A percentile compares a stretch with the other conserved stretches of the same genome.
phyloP scores from a whole-genome alignment of 2,113 vertebrate genomes.

The Takifugu flavidus region DNA sequence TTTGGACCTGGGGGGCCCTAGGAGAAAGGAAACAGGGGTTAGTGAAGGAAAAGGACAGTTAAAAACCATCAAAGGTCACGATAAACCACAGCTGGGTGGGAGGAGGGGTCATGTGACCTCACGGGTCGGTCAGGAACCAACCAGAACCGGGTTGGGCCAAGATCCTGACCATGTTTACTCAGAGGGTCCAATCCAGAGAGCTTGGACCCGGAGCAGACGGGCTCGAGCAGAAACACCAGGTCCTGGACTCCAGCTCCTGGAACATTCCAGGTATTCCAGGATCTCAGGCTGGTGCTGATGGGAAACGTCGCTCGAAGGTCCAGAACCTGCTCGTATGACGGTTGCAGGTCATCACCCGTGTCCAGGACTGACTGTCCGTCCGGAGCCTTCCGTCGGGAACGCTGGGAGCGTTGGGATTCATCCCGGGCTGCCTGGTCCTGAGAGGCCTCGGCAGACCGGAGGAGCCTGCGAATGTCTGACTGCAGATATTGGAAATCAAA shows the following conservation, averaged over 20 bases:
- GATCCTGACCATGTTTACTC: constrained; percentile 60
- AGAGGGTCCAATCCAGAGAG: constrained; percentile 54
- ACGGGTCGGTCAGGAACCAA: constrained; percentile 9
- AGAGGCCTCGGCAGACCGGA: too few species aligned
- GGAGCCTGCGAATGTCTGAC: too few species aligned
- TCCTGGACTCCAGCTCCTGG: background rate
- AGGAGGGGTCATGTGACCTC: too few species aligned
- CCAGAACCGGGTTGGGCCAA: constrained; percentile 46
- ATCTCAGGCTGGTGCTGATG: background rate
- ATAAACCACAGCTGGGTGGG: too few species aligned
- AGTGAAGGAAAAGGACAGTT: background rate
- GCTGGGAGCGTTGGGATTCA: too few species aligned
- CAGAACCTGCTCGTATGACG: too few species aligned
- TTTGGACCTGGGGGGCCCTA: constrained; percentile 90
- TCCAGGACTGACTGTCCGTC: too few species aligned
- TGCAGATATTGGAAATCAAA: constrained; percentile 34
- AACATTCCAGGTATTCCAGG: background rate
- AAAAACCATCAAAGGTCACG: too few species aligned
- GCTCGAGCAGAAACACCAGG: constrained; percentile 26
- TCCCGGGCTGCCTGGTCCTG: too few species aligned
- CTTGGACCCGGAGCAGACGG: constrained; percentile 34
- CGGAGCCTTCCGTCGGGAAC: too few species aligned
- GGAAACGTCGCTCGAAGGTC: constrained; percentile 7
- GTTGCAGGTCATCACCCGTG: too few species aligned
- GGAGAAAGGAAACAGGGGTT: constrained; percentile 31